A percentile compares a stretch with the other conserved stretches of the same genome.
phyloP scores from a whole-genome alignment of 2,888 invertebrate species.

The Drosophila neoperkinsi region DNA sequence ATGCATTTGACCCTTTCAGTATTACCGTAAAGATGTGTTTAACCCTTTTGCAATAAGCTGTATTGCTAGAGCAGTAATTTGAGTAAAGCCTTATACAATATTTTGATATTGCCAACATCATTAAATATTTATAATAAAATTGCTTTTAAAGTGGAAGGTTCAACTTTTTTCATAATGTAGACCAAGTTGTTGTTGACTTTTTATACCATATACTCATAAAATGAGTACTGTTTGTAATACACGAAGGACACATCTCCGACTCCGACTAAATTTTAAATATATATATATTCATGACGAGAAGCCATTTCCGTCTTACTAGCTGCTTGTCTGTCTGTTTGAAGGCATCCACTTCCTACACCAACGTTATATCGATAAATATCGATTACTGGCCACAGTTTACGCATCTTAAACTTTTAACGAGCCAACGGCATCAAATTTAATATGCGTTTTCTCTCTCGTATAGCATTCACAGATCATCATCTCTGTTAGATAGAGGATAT shows the following conservation, averaged over 20 bases:
- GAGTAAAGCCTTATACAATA: not conserved
- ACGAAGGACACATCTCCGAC: not conserved
- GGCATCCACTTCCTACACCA: not conserved
- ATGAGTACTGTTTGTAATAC: not conserved
- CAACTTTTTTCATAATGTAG: not conserved
- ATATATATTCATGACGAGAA: not conserved
- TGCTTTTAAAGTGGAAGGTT: not conserved
- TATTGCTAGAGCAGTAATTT: not conserved
- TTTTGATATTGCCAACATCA: not conserved
- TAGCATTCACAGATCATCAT: not conserved
- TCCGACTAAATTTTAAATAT: not conserved
- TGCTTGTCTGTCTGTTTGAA: not conserved
- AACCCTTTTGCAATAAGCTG: not conserved
- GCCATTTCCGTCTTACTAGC: not conserved
- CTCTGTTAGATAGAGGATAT: not conserved
- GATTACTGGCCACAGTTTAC: not conserved
- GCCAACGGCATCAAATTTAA: not conserved
- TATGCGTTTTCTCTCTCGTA: not conserved
- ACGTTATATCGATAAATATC: not conserved
- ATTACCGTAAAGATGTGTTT: not conserved
- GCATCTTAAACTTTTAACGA: not conserved
- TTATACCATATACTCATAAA: not conserved
- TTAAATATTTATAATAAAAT: not conserved
- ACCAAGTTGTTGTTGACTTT: not conserved
- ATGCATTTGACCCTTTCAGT: not conserved